Percentiles rank a stretch among this genome's conserved stretches.
Conservation (phyloP, 2,888 invertebrate genomes). For the Liopterus haemorrhoidalis region DNA sequence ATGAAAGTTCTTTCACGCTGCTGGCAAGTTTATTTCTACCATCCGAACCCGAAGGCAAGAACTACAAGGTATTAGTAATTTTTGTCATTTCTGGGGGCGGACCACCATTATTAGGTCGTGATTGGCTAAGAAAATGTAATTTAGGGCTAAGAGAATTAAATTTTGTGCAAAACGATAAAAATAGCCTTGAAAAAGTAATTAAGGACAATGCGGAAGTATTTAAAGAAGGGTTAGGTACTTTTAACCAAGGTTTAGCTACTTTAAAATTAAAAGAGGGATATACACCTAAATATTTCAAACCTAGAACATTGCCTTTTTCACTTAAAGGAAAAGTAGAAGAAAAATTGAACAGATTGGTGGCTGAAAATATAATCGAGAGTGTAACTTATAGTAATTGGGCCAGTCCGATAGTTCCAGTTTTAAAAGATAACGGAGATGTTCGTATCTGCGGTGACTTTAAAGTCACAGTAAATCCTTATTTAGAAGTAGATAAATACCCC, state of each 20-base stretch:
- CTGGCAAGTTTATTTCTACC: too few relatives aligned
- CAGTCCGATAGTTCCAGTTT: conserved; percentile 32
- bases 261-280: conserved; percentile 10
- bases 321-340: conserved; percentile 24
- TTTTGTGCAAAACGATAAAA: background rate
- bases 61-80: too few relatives aligned
- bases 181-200: background rate
- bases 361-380: conserved; percentile 20
- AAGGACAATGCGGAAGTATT: conserved; percentile 7
- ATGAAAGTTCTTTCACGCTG: too few relatives aligned
- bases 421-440: conserved; percentile 28
- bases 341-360: conserved; percentile 23
- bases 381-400: conserved; percentile 29
- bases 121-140: background rate
- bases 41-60: too few relatives aligned
- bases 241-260: conserved; percentile 6
- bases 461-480: conserved; percentile 20
- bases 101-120: conserved; percentile 1
- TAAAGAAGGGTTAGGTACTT: conserved; percentile 4
- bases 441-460: conserved; percentile 32
- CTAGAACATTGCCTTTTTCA: conserved; percentile 27
- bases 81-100: too few relatives aligned
- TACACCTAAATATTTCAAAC: conserved; percentile 15
- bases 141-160: background rate
- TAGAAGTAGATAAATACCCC: conserved; percentile 22